A percentile compares a stretch with the other conserved stretches of the same genome.
Evolutionary conservation across 1,140 invertebrate species (phyloP).

Genomic region (Aethina tumida): DNA sequence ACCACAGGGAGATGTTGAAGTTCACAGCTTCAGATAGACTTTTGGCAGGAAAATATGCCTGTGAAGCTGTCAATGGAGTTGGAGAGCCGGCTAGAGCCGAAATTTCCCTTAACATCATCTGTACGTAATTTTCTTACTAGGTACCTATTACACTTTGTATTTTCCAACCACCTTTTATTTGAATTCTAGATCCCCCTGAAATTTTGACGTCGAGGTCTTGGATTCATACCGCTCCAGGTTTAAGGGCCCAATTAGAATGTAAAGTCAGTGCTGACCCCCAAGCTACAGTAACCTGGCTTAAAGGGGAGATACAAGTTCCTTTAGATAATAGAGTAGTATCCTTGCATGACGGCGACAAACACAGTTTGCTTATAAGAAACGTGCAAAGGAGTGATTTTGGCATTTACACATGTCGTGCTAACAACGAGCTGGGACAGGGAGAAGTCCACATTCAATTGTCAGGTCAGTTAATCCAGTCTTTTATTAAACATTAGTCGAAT

Average conservation of each 20-base stretch:
- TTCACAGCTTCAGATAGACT: conserved; percentile 56
- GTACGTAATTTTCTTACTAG: conserved; percentile 36
- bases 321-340: conserved; percentile 48
- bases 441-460: conserved; percentile 34
- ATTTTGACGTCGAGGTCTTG: conserved; percentile 49
- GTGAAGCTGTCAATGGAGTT: conserved; percentile 60
- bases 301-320: conserved; percentile 43
- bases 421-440: conserved; percentile 54
- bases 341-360: conserved; percentile 45
- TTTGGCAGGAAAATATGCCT: conserved; percentile 60
- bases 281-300: conserved; percentile 50
- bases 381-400: conserved; percentile 62
- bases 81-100: conserved; percentile 55
- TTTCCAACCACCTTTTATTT: neutral
- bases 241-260: conserved; percentile 58
- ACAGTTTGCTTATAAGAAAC: conserved; percentile 58
- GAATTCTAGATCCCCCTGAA: conserved; percentile 56
- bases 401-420: conserved; percentile 64
- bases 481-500: no score
- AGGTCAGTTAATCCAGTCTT: conserved; percentile 21
- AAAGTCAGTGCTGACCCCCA: conserved; percentile 55
- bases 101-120: conserved; percentile 48
- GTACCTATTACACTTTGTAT: neutral
- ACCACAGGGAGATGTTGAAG: conserved; percentile 49
- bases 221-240: conserved; percentile 59